phyloP scores from a whole-genome alignment of 2,888 invertebrate species.

The Idaea aversata region DNA sequence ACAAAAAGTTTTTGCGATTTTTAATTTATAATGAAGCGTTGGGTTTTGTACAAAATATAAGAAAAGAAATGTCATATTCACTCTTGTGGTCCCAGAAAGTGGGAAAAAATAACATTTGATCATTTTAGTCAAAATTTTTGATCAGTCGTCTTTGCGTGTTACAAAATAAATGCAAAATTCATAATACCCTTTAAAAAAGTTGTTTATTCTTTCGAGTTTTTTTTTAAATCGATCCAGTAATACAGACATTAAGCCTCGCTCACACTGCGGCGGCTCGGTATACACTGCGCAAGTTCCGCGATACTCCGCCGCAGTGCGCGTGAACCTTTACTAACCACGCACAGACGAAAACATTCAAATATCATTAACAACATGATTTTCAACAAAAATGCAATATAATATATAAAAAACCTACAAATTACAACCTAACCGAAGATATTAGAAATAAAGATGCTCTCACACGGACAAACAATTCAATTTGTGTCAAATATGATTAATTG shows the following conservation, averaged over 20 bases:
- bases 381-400: not conserved
- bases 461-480: not conserved
- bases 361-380: not conserved
- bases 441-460: not conserved
- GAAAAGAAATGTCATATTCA: constrained; percentile 13
- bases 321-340: not conserved
- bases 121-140: constrained; percentile 6
- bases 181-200: not conserved
- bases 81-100: constrained; percentile 23
- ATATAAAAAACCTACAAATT: not conserved
- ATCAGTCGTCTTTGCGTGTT: not conserved
- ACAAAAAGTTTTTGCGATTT: not conserved
- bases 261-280: not conserved
- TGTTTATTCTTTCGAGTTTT: not conserved
- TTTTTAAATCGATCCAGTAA: not conserved
- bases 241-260: not conserved
- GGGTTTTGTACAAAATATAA: constrained; percentile 19
- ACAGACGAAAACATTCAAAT: not conserved
- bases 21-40: constrained; percentile 5
- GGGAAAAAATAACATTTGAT: constrained; percentile 14
- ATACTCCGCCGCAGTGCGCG: not conserved
- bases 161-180: not conserved
- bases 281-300: not conserved
- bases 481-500: not conserved
- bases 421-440: not conserved